These are phyloP conservation scores for Mystacides longicornis DNA, from an alignment of 2,888 invertebrate genomes.

Conservation along the genomic window DNA sequence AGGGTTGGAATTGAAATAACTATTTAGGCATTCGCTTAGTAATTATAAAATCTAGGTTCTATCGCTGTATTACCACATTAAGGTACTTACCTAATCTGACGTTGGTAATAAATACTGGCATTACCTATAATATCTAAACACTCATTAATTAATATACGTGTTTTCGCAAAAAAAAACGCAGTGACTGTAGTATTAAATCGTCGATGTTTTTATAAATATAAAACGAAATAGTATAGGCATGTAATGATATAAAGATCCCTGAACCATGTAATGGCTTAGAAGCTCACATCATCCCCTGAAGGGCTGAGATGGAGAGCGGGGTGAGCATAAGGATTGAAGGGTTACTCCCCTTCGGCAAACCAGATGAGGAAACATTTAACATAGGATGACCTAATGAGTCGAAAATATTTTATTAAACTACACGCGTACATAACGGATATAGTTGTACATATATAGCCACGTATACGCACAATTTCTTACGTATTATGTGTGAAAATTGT, in stretches of 20 bases:
- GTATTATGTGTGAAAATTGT: too few species aligned
- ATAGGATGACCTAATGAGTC: background rate
- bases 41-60: too few species aligned
- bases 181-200: background rate
- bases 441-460: too few species aligned
- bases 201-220: background rate
- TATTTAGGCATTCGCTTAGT: too few species aligned
- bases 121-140: too few species aligned
- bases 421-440: too few species aligned
- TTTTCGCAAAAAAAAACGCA: background rate
- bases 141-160: background rate
- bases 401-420: constrained; percentile 1
- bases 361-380: constrained; percentile 1
- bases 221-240: constrained; percentile 7
- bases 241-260: constrained; percentile 15
- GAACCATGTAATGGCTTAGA: constrained; percentile 17
- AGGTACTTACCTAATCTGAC: too few species aligned
- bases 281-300: constrained; percentile 7
- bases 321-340: background rate
- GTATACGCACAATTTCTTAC: too few species aligned
- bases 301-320: background rate
- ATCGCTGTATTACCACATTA: too few species aligned
- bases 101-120: too few species aligned
- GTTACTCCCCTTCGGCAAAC: background rate
- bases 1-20: too few species aligned